These are phyloP conservation scores for Lasioglossum leucozonium DNA, from an alignment of 2,888 invertebrate species.

Conservation along the genomic window DNA sequence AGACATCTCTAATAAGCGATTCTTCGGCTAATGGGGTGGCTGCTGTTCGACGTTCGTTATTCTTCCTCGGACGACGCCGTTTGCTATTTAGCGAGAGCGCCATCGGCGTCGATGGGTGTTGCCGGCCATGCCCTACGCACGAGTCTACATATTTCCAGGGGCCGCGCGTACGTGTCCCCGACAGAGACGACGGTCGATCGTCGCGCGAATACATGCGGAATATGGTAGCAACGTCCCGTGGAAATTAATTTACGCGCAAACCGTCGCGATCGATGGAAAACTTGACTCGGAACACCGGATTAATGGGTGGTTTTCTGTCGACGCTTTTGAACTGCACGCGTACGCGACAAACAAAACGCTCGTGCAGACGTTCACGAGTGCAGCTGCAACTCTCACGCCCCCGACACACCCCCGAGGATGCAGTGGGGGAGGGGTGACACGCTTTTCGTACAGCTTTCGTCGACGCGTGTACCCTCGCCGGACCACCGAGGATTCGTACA, in stretches of 20 bases:
- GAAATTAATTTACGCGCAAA: not conserved
- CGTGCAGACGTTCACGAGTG: conserved; percentile 67
- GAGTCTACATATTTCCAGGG: conserved; percentile 42
- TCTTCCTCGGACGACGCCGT: conserved; percentile 53
- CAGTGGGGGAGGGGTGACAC: conserved; percentile 73
- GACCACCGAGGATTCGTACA: not conserved
- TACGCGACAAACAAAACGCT: conserved; percentile 29
- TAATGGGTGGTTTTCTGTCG: conserved; percentile 6
- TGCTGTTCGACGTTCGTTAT: conserved; percentile 55
- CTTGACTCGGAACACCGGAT: not conserved
- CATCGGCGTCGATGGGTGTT: conserved; percentile 52
- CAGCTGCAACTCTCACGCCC: conserved; percentile 80
- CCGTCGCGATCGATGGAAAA: not conserved
- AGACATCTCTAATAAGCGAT: conserved; percentile 69
- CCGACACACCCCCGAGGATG: conserved; percentile 79
- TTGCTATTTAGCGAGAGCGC: conserved; percentile 60
- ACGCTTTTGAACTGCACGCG: not conserved
- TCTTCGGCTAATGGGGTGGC: conserved; percentile 74
- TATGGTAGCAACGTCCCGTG: not conserved
- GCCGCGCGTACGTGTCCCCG: conserved; percentile 17
- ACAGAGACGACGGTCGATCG: conserved; percentile 32
- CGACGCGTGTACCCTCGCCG: conserved; percentile 15
- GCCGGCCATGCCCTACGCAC: conserved; percentile 51
- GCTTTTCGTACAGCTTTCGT: conserved; percentile 59
- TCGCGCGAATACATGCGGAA: not conserved